Percentiles rank a stretch among this genome's conserved stretches.
These are phyloP conservation scores for Drosophila neoperkinsi DNA, from an alignment of 2,888 invertebrate genomes.

Conservation along the genomic window DNA sequence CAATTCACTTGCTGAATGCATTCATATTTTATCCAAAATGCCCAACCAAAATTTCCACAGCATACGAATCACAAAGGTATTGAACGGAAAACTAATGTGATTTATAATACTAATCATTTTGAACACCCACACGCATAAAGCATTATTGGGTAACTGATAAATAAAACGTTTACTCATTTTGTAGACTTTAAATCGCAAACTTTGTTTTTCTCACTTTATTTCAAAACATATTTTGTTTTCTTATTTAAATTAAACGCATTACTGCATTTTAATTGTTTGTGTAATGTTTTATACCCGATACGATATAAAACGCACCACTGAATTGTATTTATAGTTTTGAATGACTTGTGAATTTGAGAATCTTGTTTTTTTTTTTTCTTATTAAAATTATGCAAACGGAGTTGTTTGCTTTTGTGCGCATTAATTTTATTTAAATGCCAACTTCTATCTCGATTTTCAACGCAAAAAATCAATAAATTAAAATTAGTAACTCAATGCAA, in stretches of 20 bases:
- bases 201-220: constrained; percentile 57
- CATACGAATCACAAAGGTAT: background rate
- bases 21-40: constrained; percentile 6
- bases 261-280: constrained; percentile 41
- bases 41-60: background rate
- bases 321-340: constrained; percentile 55
- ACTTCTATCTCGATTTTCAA: constrained; percentile 39
- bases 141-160: constrained; percentile 21
- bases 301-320: constrained; percentile 78
- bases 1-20: constrained; percentile 1
- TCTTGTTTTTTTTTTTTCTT: constrained; percentile 17
- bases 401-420: constrained; percentile 66
- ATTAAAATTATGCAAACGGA: constrained; percentile 29
- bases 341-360: constrained; percentile 34
- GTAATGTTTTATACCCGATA: constrained; percentile 67
- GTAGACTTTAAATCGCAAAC: constrained; percentile 63
- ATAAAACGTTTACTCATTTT: constrained; percentile 45
- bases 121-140: constrained; percentile 2
- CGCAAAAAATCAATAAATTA: constrained; percentile 26
- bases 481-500: constrained; percentile 34
- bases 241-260: constrained; percentile 24
- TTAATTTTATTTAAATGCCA: constrained; percentile 69
- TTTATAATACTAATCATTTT: constrained; percentile 10
- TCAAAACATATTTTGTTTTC: constrained; percentile 37
- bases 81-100: constrained; percentile 22